phyloP scores from a whole-genome alignment of 2,113 vertebrate species.

The Eidolon helvum region DNA sequence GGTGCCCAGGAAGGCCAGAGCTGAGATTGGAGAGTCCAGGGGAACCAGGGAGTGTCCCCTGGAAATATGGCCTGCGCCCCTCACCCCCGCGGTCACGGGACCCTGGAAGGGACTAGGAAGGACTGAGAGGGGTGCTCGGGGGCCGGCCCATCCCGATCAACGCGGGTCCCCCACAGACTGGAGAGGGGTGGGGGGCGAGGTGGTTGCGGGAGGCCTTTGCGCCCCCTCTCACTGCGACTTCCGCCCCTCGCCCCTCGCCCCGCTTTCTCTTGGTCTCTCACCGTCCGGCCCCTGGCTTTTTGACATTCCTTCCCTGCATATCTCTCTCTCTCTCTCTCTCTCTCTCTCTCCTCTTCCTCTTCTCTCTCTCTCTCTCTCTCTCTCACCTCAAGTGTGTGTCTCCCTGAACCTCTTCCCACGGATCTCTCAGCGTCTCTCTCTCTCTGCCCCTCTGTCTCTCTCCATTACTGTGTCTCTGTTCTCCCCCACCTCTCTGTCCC shows the following conservation, averaged over 20 bases:
- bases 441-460: not conserved
- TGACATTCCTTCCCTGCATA: not conserved
- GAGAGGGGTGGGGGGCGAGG: fast-evolving
- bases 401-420: not conserved
- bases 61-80: not conserved
- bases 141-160: fast-evolving
- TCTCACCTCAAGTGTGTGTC: not conserved
- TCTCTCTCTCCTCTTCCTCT: not conserved
- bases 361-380: not conserved
- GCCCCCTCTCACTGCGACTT: fast-evolving
- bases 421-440: not conserved
- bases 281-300: not conserved
- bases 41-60: not conserved
- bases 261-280: not conserved
- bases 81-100: fast-evolving
- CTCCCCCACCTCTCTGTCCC: too few species aligned
- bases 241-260: not conserved
- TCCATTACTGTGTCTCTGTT: not conserved
- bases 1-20: not conserved
- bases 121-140: fast-evolving
- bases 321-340: not conserved
- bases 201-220: too few species aligned
- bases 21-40: not conserved
- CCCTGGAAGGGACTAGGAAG: not conserved
- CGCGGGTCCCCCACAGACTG: not conserved